Conservation (phyloP, 2,113 vertebrate species). For the Rissa tridactyla region DNA sequence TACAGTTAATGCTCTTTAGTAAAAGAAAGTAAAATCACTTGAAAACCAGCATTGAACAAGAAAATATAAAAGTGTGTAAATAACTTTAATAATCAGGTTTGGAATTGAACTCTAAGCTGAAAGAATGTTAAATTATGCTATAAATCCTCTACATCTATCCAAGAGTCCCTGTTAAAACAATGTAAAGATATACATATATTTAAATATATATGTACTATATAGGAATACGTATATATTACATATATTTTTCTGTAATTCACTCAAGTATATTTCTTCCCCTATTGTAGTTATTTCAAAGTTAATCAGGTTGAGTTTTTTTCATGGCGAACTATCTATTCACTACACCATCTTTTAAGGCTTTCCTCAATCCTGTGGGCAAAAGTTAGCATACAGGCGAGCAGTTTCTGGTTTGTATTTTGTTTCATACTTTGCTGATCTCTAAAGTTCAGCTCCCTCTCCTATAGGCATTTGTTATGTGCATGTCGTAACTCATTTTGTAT, state of each 20-base stretch:
- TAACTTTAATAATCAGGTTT: not conserved
- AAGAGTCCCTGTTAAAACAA: not conserved
- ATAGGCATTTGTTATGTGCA: too few relatives aligned
- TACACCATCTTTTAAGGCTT: not conserved
- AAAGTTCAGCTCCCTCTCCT: not conserved
- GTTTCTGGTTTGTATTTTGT: not conserved
- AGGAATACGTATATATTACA: not conserved
- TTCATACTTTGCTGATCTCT: not conserved
- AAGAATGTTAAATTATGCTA: not conserved
- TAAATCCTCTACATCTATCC: not conserved
- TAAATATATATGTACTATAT: not conserved
- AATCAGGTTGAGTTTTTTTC: not conserved
- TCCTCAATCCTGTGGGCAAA: not conserved
- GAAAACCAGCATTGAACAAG: not conserved
- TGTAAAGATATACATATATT: not conserved
- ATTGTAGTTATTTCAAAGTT: not conserved
- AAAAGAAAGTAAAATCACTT: not conserved
- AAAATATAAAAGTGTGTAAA: not conserved
- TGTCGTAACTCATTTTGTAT: not conserved
- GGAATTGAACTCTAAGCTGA: not conserved
- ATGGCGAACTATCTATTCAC: too few relatives aligned
- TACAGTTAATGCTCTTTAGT: not conserved
- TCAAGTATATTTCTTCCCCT: not conserved
- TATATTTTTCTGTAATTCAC: not conserved
- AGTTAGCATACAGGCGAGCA: not conserved